Base-by-base conservation (phyloP, 2,113 vertebrate genomes). In the Boleophthalmus pectinirostris region DNA sequence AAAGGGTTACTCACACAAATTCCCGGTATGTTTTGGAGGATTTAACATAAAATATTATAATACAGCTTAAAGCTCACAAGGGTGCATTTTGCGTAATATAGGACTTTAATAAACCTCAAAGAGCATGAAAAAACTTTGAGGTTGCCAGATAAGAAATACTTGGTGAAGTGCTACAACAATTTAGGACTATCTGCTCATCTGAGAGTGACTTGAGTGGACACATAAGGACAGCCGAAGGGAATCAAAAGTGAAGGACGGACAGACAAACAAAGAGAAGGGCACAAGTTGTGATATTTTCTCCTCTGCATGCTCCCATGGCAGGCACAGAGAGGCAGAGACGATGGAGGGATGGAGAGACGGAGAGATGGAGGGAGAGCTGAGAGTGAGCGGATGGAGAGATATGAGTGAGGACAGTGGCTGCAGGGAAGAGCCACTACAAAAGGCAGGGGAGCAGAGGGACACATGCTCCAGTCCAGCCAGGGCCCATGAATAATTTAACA, bases 401-500 rank as follows among this genome's bases (percentile, higher is more conserved):
- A 43, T 47, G 77, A 77, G 79, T 56, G 77, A 64, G 38, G 70
- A 74, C n/a, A 18, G 38, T 3, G 70, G 60, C 82, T 80, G 70
- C 49, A 69, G 78, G 74, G 64, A 16, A 75, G 74, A 29, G 78
- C 79, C 80, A 81, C 25, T 71, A 80, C 69, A 77, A 80, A 81
- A 87, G 78, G 74, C 21, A 49, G 74, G 67, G 56, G 53, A 77
- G 53, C 43, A 51, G 51, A 61, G 49, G 24, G 29, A 56, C 18
- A 67, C 25, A 35, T 6, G 33, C 63, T 20, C 25, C 21, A 45
- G 56, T 58, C 56, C 56, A 58, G 35, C 18, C n/a, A 45, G 38
- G 16, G 45, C 3, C 33, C 0, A 38, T 66, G 16, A 66, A 66
- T 66, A 66, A 66, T 45, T 43, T n/a, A 66, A 38, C 38, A 38